These are phyloP conservation scores for Pomatostomus ruficeps DNA, from an alignment of 2,113 vertebrate genomes.

Conservation along the genomic window DNA sequence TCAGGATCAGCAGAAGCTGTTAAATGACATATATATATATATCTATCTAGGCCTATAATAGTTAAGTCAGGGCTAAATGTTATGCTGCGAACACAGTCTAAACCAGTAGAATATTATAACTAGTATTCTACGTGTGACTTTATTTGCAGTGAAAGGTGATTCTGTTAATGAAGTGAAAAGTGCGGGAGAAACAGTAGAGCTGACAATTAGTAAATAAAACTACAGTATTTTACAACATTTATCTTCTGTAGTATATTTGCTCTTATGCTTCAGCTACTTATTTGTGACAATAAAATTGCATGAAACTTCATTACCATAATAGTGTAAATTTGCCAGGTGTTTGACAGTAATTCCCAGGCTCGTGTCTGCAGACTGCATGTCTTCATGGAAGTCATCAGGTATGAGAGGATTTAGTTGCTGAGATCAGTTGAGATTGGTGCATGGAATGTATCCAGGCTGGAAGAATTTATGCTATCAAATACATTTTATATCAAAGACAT, in stretches of 20 bases:
- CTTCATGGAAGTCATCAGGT: not conserved
- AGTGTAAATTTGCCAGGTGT: not conserved
- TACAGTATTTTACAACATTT: not conserved
- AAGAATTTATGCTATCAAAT: constrained; percentile 10
- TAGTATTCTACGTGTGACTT: not conserved
- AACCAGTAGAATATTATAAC: not conserved
- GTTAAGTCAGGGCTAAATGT: not conserved
- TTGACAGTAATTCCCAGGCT: not conserved
- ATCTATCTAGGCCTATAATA: not conserved
- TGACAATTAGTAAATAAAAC: not conserved
- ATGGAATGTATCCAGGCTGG: not conserved
- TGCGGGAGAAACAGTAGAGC: not conserved
- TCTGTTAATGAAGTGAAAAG: not conserved
- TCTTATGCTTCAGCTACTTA: not conserved
- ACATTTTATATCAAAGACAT: constrained; percentile 12
- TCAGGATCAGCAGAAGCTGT: not conserved
- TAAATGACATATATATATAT: not conserved
- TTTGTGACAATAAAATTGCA: not conserved
- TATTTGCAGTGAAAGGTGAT: not conserved
- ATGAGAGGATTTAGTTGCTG: not conserved
- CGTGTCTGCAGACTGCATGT: not conserved
- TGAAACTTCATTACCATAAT: not conserved
- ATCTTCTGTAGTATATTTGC: not conserved
- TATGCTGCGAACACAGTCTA: not conserved
- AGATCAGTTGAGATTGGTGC: not conserved